These are phyloP conservation scores for Diorhabda elongata DNA, from an alignment of 1,140 invertebrate genomes.

Conservation along the genomic window DNA sequence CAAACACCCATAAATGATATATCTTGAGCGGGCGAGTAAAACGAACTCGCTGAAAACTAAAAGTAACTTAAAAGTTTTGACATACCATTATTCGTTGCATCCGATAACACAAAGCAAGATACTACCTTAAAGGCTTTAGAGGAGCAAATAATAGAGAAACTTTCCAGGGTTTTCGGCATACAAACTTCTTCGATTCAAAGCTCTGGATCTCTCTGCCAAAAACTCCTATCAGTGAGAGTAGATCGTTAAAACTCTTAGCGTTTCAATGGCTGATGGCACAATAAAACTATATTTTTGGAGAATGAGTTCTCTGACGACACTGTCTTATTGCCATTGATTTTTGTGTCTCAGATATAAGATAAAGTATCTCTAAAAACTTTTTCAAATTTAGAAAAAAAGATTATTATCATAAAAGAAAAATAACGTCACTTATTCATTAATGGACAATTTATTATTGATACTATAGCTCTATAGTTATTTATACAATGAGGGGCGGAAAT, in stretches of 20 bases:
- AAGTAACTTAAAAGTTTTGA: conserved; percentile 21
- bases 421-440: no score
- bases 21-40: conserved; percentile 2
- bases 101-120: conserved; percentile 16
- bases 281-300: conserved; percentile 3
- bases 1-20: conserved; percentile 15
- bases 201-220: conserved; percentile 8
- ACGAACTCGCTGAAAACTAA: conserved; percentile 15
- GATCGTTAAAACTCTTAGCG: conserved; percentile 16
- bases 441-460: no score
- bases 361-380: no score
- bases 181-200: conserved; percentile 17
- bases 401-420: no score
- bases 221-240: conserved; percentile 13
- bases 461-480: no score
- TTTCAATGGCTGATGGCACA: conserved; percentile 1
- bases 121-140: conserved; percentile 17
- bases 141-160: conserved; percentile 18
- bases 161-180: conserved; percentile 14
- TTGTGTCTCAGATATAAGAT: no score
- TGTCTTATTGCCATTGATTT: background rate
- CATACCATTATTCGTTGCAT: conserved; percentile 20
- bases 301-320: background rate
- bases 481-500: no score
- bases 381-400: no score